Evolutionary conservation across 2,888 invertebrate species (phyloP).

Genomic region (Timema podura): DNA sequence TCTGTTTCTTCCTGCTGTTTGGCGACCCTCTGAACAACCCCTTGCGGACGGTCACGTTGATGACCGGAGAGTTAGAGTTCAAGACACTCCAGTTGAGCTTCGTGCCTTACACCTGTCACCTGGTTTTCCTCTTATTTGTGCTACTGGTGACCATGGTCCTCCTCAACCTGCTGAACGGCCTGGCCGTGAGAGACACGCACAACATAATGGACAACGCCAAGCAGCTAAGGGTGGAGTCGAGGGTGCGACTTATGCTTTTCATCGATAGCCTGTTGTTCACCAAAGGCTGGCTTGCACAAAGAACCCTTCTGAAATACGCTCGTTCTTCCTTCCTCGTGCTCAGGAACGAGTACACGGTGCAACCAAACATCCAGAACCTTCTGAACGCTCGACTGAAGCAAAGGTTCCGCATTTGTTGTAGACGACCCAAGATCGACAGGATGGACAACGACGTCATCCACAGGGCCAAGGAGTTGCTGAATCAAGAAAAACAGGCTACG

Average conservation of each 20-base stretch:
- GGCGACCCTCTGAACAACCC: background rate
- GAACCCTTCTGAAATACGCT: too few relatives aligned
- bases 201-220: background rate
- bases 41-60: conserved; percentile 1
- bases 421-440: too few relatives aligned
- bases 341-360: too few relatives aligned
- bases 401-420: too few relatives aligned
- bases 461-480: too few relatives aligned
- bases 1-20: conserved; percentile 2
- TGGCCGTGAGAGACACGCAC: conserved; percentile 13
- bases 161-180: conserved; percentile 11
- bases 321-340: too few relatives aligned
- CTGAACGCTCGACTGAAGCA: too few relatives aligned
- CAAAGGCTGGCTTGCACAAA: too few relatives aligned
- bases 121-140: conserved; percentile 6
- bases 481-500: too few relatives aligned
- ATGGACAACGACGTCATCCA: too few relatives aligned
- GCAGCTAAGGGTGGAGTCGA: conserved; percentile 9
- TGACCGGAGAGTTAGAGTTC: conserved; percentile 14
- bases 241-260: conserved; percentile 1
- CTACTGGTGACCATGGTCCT: background rate
- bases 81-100: background rate
- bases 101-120: conserved; percentile 1
- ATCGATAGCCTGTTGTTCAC: background rate
- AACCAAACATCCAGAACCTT: too few relatives aligned